Percentiles rank a stretch among this genome's conserved stretches.
phyloP scores from a whole-genome alignment of 2,888 invertebrate genomes.

The Crioceris asparagi region DNA sequence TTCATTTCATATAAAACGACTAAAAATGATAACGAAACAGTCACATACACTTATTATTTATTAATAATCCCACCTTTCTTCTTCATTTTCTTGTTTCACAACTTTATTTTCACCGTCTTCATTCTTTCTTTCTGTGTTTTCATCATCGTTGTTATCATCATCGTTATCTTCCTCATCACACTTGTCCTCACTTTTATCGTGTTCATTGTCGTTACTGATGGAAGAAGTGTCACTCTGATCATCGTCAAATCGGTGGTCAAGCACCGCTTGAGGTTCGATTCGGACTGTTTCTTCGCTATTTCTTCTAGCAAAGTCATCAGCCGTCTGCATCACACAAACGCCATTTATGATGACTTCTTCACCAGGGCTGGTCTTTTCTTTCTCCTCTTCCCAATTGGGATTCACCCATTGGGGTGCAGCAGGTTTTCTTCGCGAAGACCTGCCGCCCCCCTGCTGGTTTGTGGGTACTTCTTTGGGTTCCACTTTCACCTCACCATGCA shows the following conservation, averaged over 20 bases:
- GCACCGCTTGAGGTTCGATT: conserved; percentile 65
- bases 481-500: conserved; percentile 49
- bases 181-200: conserved; percentile 20
- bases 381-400: conserved; percentile 77
- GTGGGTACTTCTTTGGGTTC: conserved; percentile 42
- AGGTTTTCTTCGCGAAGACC: conserved; percentile 76
- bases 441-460: conserved; percentile 24
- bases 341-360: conserved; percentile 88
- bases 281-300: conserved; percentile 56
- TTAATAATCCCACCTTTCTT: conserved; percentile 54
- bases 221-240: conserved; percentile 42
- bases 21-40: too few species aligned
- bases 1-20: too few species aligned
- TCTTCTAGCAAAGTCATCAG: conserved; percentile 56
- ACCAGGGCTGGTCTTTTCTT: conserved; percentile 45
- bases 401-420: conserved; percentile 97
- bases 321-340: conserved; percentile 83
- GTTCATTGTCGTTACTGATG: conserved; percentile 30
- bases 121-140: conserved; percentile 25
- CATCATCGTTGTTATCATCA: conserved; percentile 25
- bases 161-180: conserved; percentile 28
- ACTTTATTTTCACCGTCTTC: conserved; percentile 39
- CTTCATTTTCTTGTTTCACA: conserved; percentile 49
- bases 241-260: conserved; percentile 46
- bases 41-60: conserved; percentile 10